Conservation (phyloP, 2,797 vertebrate genomes). For the Chromobotia macracanthus region DNA sequence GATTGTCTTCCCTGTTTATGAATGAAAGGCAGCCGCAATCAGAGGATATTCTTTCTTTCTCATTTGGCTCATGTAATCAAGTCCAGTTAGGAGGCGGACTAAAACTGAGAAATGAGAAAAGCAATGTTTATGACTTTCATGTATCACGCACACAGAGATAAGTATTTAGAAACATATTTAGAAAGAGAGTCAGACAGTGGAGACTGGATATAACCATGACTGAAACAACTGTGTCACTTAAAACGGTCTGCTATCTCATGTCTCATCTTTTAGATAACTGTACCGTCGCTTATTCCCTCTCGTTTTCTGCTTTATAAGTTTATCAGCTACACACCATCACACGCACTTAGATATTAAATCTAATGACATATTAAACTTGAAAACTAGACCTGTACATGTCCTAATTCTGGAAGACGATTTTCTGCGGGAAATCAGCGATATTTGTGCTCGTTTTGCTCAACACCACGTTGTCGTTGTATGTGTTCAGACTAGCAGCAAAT, state of each 20-base stretch:
- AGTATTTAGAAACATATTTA: background rate
- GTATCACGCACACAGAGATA: background rate
- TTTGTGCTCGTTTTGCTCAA: background rate
- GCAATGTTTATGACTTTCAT: conserved; percentile 29
- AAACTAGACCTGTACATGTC: background rate
- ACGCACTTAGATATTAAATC: no score
- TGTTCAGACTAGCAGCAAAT: background rate
- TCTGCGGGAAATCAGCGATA: background rate
- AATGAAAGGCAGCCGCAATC: conserved; percentile 14
- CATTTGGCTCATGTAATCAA: conserved; percentile 34
- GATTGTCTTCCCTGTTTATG: conserved; percentile 27
- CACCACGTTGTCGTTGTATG: background rate
- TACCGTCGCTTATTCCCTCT: background rate
- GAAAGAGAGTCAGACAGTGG: background rate
- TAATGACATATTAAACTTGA: background rate
- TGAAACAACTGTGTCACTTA: no score
- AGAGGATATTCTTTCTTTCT: conserved; percentile 29
- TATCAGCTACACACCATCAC: background rate
- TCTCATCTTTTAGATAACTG: background rate
- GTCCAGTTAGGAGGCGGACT: conserved; percentile 19
- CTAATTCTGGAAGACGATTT: background rate
- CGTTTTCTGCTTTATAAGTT: background rate
- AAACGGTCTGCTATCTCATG: no score
- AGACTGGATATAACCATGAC: no score
- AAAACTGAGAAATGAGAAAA: conserved; percentile 32